Percentiles rank a stretch among this genome's conserved stretches.
phyloP scores from a whole-genome alignment of 2,113 vertebrate species.

The Amblyopsis rosae region DNA sequence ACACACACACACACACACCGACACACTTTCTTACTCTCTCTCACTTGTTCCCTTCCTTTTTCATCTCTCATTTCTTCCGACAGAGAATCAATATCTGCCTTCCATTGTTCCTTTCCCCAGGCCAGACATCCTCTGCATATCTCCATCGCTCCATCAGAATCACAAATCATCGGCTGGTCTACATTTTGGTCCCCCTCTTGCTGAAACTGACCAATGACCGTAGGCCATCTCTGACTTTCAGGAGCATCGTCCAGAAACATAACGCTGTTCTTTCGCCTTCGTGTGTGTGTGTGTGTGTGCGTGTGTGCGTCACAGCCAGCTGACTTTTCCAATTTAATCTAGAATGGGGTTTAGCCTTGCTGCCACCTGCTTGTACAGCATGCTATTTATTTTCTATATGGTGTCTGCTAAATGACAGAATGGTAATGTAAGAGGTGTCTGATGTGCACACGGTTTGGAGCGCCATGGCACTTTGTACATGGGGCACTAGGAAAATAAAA shows the following conservation, averaged over 20 bases:
- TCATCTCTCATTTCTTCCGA: constrained; percentile 11
- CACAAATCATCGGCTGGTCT: constrained; percentile 63
- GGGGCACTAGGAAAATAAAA: not conserved
- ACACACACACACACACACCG: not conserved
- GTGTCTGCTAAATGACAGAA: no score
- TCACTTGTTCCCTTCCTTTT: not conserved
- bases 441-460: not conserved
- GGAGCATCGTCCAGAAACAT: constrained; percentile 43
- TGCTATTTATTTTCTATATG: constrained; percentile 15
- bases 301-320: constrained; percentile 35
- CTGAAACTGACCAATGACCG: constrained; percentile 43
- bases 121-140: constrained; percentile 43
- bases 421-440: no score
- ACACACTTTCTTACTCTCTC: not conserved
- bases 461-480: not conserved
- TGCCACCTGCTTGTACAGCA: constrained; percentile 34
- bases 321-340: constrained; percentile 15
- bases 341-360: constrained; percentile 35
- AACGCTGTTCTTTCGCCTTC: not conserved
- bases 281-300: constrained; percentile 4
- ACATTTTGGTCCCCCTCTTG: constrained; percentile 46
- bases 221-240: constrained; percentile 46
- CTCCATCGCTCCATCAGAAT: constrained; percentile 51
- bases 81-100: constrained; percentile 50
- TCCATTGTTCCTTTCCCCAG: constrained; percentile 28